A percentile compares a stretch with the other conserved stretches of the same genome.
phyloP scores from a whole-genome alignment of 2,113 vertebrate genomes.

The Tragelaphus scriptus region DNA sequence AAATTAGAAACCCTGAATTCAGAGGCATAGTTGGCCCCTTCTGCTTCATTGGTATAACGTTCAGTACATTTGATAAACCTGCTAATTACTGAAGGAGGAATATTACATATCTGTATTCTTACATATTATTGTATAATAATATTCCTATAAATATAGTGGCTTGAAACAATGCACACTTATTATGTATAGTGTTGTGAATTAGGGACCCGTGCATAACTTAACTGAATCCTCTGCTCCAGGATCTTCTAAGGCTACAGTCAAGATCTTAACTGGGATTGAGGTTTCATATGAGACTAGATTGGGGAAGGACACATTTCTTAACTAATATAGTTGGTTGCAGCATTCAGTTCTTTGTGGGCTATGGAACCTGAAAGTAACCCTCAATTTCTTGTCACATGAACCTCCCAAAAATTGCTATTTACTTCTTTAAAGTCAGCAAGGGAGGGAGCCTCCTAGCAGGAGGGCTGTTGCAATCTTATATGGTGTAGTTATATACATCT shows the following conservation, averaged over 20 bases:
- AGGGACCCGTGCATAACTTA: not conserved
- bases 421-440: not conserved
- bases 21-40: not conserved
- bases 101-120: not conserved
- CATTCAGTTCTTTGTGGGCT: not conserved
- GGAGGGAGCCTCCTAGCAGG: not conserved
- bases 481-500: not conserved
- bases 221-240: not conserved
- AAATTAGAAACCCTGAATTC: not conserved
- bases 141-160: not conserved
- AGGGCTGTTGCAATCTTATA: not conserved
- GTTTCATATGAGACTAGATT: not conserved
- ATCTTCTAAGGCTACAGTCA: not conserved
- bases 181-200: not conserved
- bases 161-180: not conserved
- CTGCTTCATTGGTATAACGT: fast-evolving
- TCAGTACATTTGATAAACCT: not conserved
- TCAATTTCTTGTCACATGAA: not conserved
- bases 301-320: not conserved
- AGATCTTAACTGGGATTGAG: not conserved
- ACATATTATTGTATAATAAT: not conserved
- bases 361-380: not conserved
- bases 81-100: not conserved
- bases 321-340: not conserved
- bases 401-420: not conserved